Conservation (phyloP, 2,888 invertebrate genomes). For the Cryptus viduatorius region DNA sequence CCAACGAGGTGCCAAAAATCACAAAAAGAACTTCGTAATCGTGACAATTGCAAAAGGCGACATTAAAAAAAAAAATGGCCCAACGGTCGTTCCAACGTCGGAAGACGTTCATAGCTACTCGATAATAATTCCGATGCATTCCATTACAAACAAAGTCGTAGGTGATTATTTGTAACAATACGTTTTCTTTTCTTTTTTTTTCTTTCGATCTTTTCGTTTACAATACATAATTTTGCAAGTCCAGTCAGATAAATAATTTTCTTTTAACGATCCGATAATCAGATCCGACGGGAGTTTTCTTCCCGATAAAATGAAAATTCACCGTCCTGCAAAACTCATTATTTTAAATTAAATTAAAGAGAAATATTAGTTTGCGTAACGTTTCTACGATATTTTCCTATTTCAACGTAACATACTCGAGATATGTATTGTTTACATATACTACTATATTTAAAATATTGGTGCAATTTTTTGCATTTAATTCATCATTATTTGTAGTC, state of each 20-base stretch:
- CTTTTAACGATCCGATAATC: constrained; percentile 8
- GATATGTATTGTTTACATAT: constrained; percentile 39
- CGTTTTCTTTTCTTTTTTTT: constrained; percentile 25
- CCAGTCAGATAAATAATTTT: constrained; percentile 16
- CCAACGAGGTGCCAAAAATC: constrained; percentile 72
- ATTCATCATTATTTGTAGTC: constrained; percentile 45
- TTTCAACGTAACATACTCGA: constrained; percentile 44
- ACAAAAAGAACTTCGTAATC: constrained; percentile 60
- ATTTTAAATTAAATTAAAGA: constrained; percentile 17
- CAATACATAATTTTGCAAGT: constrained; percentile 33
- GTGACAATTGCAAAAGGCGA: constrained; percentile 50
- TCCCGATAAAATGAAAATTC: constrained; percentile 35
- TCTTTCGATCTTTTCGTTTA: constrained; percentile 38
- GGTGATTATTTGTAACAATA: constrained; percentile 48
- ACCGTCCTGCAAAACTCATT: constrained; percentile 39
- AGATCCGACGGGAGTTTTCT: constrained; percentile 30
- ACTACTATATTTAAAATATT: constrained; percentile 27
- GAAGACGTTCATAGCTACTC: constrained; percentile 59
- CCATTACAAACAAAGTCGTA: constrained; percentile 59
- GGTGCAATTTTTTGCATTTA: constrained; percentile 53
- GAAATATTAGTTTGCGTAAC: constrained; percentile 47
- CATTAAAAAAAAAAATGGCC: constrained; percentile 40
- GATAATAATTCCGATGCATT: constrained; percentile 67
- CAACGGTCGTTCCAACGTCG: constrained; percentile 58
- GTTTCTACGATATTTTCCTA: constrained; percentile 59